phyloP scores from a whole-genome alignment of 2,888 invertebrate genomes.

The Drosophila yooni region DNA sequence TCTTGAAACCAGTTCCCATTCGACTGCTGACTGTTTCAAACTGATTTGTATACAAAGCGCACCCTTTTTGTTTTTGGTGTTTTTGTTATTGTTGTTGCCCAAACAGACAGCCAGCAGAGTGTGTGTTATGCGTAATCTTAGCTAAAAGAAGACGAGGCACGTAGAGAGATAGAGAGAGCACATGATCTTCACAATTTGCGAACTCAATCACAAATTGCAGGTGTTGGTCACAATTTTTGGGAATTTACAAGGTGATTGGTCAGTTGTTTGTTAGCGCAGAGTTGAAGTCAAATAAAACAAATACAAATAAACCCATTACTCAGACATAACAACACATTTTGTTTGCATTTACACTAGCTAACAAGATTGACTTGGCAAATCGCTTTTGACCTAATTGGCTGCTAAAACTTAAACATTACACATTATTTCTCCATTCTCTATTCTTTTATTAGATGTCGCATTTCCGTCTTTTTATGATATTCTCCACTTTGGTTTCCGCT shows the following conservation, averaged over 20 bases:
- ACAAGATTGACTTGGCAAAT: conserved; percentile 18
- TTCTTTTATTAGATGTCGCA: conserved; percentile 35
- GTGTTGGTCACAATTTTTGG: conserved; percentile 47
- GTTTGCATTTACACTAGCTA: conserved; percentile 38
- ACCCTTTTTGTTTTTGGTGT: conserved; percentile 21
- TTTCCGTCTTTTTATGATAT: conserved; percentile 40
- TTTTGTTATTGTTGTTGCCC: conserved; percentile 7
- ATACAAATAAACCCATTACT: conserved; percentile 48
- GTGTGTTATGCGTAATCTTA: conserved; percentile 25
- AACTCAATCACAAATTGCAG: conserved; percentile 24
- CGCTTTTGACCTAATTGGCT: conserved; percentile 17
- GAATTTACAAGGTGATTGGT: conserved; percentile 66
- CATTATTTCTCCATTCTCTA: not conserved
- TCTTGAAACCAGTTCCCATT: conserved; percentile 58
- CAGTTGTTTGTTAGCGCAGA: conserved; percentile 24
- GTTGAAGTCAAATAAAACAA: conserved; percentile 20
- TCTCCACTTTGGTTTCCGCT: conserved; percentile 37
- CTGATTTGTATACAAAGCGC: conserved; percentile 59
- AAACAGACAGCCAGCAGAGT: conserved; percentile 6
- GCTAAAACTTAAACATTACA: not conserved
- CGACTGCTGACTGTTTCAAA: conserved; percentile 25
- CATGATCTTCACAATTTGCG: conserved; percentile 18
- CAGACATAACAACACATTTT: conserved; percentile 46
- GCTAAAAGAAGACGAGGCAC: not conserved
- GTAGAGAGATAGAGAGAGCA: not conserved